phyloP scores from a whole-genome alignment of 1,140 invertebrate genomes.

The Brachionus paranguensis region DNA sequence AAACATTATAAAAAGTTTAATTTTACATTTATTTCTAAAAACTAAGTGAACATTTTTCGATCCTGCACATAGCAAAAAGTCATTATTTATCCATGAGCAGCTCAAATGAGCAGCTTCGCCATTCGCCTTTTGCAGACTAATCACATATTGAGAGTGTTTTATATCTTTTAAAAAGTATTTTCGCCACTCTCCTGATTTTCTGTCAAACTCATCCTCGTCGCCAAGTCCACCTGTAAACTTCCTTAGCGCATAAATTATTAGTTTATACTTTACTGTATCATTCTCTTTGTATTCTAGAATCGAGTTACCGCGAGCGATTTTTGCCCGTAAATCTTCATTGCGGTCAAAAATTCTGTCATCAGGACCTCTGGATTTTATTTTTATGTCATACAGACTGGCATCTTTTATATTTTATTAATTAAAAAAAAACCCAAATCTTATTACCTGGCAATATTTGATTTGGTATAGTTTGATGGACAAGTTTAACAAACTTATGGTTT shows the following conservation, averaged over 20 bases:
- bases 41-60: constrained; percentile 59
- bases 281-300: constrained; percentile 49
- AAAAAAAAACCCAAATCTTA: too few species aligned
- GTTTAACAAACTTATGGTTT: not conserved
- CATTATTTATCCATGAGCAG: constrained; percentile 49
- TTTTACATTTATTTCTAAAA: constrained; percentile 50
- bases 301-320: constrained; percentile 56
- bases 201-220: constrained; percentile 56
- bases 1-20: not conserved
- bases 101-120: constrained; percentile 59
- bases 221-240: constrained; percentile 59
- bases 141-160: constrained; percentile 46
- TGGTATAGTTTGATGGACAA: not conserved
- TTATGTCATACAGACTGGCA: constrained; percentile 48
- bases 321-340: constrained; percentile 47
- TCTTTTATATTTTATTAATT: not conserved
- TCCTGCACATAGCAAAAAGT: constrained; percentile 53
- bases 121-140: constrained; percentile 57
- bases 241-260: constrained; percentile 56
- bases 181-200: constrained; percentile 47
- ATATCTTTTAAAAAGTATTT: constrained; percentile 54
- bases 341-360: constrained; percentile 51
- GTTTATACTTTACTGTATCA: constrained; percentile 44
- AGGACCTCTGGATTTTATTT: constrained; percentile 47
- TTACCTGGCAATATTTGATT: not conserved